Evolutionary conservation across 2,797 vertebrate genomes (phyloP).

Genomic region (Chaenodraco wilsoni): DNA sequence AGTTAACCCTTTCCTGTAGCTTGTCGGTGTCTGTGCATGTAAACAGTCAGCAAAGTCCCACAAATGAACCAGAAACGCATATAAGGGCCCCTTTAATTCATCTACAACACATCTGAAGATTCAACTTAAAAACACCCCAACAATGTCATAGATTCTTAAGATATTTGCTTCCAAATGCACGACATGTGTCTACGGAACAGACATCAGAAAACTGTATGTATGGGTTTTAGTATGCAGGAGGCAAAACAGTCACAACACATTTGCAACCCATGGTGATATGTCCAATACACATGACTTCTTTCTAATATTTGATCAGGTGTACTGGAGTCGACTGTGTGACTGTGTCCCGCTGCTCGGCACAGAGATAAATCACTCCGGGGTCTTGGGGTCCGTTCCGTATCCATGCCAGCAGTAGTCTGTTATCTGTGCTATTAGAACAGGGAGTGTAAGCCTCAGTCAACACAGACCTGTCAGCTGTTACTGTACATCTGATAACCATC

Average conservation of each 20-base stretch:
- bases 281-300: not conserved
- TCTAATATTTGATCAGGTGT: not conserved
- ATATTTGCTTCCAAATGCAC: too few relatives aligned
- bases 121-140: too few relatives aligned
- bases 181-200: too few relatives aligned
- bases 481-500: constrained; percentile 79
- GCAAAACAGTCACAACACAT: not conserved
- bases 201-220: too few relatives aligned
- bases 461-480: constrained; percentile 79
- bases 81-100: too few relatives aligned
- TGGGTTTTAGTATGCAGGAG: too few relatives aligned
- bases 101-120: too few relatives aligned
- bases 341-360: constrained; percentile 7
- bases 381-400: constrained; percentile 43
- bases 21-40: too few relatives aligned
- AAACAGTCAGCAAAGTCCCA: too few relatives aligned
- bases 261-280: not conserved
- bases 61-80: too few relatives aligned
- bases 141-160: too few relatives aligned
- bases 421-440: constrained; percentile 77
- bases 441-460: constrained; percentile 77
- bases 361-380: constrained; percentile 57
- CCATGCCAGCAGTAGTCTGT: constrained; percentile 54
- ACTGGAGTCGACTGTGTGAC: constrained; percentile 5
- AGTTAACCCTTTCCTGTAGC: too few relatives aligned